phyloP scores from a whole-genome alignment of 2,888 invertebrate genomes.

The Macropis europaea region DNA sequence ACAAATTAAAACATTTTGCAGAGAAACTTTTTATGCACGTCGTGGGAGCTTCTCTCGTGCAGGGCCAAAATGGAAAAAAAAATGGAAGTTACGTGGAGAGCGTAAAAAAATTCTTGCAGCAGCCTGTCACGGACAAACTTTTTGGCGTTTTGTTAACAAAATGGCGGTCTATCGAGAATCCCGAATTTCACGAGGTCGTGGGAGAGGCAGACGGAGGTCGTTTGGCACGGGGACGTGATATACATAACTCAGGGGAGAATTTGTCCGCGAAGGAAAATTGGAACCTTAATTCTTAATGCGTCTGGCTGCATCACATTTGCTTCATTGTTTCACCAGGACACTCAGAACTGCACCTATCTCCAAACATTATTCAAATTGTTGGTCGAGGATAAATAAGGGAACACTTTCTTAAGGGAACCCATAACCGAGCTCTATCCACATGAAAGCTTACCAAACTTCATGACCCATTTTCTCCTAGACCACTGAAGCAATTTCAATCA shows the following conservation, averaged over 20 bases:
- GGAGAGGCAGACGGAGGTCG: neutral
- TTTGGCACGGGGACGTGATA: neutral
- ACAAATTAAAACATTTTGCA: too few relatives aligned
- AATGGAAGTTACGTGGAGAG: neutral
- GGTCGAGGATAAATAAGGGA: too few relatives aligned
- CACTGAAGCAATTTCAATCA: too few relatives aligned
- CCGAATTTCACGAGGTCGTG: neutral
- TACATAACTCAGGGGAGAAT: neutral
- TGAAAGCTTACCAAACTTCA: too few relatives aligned
- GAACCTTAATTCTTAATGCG: neutral
- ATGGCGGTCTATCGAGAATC: neutral
- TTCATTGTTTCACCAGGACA: neutral
- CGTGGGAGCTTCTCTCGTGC: neutral
- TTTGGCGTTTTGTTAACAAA: slow-evolving; percentile 12
- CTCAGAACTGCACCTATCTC: neutral
- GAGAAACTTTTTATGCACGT: too few relatives aligned
- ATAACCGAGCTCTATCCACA: too few relatives aligned
- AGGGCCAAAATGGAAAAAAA: neutral
- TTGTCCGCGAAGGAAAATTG: neutral
- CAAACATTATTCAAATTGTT: neutral
- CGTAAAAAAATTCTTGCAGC: slow-evolving; percentile 8
- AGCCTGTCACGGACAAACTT: slow-evolving; percentile 4
- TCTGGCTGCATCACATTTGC: neutral
- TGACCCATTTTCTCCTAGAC: too few relatives aligned
- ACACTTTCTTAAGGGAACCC: too few relatives aligned